These are phyloP conservation scores for Ceratotherium simum DNA, from an alignment of 2,113 vertebrate genomes.

Conservation along the genomic window DNA sequence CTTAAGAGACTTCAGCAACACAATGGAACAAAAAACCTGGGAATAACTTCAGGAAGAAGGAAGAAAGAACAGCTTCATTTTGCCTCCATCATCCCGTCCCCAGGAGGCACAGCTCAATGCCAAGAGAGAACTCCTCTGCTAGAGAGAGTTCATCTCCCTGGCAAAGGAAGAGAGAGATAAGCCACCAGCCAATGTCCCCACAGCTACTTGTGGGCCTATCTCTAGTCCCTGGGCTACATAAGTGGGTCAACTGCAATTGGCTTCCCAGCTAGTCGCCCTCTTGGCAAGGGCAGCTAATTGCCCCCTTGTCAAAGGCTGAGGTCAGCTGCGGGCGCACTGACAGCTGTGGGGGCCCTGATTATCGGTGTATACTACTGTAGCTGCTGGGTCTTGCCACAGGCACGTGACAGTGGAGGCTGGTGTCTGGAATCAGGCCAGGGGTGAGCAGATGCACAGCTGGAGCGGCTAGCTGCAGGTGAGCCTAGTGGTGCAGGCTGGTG, in stretches of 20 bases:
- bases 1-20: background rate
- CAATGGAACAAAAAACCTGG: background rate
- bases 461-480: background rate
- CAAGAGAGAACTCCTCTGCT: background rate
- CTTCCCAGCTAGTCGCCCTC: background rate
- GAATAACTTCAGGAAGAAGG: background rate
- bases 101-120: background rate
- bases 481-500: background rate
- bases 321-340: background rate
- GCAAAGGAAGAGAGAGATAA: too few relatives aligned
- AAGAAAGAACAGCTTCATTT: background rate
- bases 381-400: background rate
- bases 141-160: background rate
- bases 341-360: background rate
- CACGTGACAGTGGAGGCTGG: background rate
- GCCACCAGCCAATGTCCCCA: background rate
- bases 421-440: background rate
- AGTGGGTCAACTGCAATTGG: background rate
- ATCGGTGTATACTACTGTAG: background rate
- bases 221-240: background rate
- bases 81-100: background rate
- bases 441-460: background rate
- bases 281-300: background rate
- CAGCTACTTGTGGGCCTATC: background rate
- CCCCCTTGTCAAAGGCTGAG: background rate